These are phyloP conservation scores for Hyperopisus bebe DNA, from an alignment of 2,113 vertebrate genomes.

Conservation along the genomic window DNA sequence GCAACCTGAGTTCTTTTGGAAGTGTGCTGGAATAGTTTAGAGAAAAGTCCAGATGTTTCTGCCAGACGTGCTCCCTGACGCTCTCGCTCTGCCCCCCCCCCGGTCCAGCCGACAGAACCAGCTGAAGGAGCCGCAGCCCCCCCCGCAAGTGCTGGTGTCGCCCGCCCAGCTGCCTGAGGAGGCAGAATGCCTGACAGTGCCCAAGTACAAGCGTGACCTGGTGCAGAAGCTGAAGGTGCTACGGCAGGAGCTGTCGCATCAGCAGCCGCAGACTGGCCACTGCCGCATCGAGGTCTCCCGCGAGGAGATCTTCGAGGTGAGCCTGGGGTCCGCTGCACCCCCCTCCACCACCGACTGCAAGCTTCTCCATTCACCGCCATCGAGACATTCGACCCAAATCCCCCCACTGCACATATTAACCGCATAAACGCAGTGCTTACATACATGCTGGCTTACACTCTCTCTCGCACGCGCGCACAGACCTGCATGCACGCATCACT, in stretches of 20 bases:
- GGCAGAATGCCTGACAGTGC: slow-evolving; percentile 84
- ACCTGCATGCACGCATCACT: neutral
- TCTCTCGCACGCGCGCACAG: neutral
- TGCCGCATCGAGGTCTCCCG: slow-evolving; percentile 92
- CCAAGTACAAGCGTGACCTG: slow-evolving; percentile 86
- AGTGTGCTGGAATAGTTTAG: neutral
- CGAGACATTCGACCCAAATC: neutral
- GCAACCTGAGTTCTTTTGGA: neutral
- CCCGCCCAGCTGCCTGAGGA: slow-evolving; percentile 81
- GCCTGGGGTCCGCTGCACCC: neutral
- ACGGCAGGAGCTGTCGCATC: slow-evolving; percentile 85
- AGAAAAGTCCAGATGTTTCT: no score
- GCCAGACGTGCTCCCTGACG: neutral
- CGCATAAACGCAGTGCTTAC: neutral
- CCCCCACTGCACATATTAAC: neutral
- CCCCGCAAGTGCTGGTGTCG: slow-evolving; percentile 65
- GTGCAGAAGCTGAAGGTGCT: slow-evolving; percentile 93
- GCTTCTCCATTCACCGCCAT: neutral
- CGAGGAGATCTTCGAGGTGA: slow-evolving; percentile 94
- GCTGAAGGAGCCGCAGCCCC: slow-evolving; percentile 69
- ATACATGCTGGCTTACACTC: neutral
- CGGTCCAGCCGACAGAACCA: slow-evolving; percentile 71
- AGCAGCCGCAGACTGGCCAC: slow-evolving; percentile 89
- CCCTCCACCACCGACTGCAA: neutral
- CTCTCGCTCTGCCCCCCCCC: neutral